Evolutionary conservation across 2,113 vertebrate species (phyloP).

Genomic region (Anhinga rufa): DNA sequence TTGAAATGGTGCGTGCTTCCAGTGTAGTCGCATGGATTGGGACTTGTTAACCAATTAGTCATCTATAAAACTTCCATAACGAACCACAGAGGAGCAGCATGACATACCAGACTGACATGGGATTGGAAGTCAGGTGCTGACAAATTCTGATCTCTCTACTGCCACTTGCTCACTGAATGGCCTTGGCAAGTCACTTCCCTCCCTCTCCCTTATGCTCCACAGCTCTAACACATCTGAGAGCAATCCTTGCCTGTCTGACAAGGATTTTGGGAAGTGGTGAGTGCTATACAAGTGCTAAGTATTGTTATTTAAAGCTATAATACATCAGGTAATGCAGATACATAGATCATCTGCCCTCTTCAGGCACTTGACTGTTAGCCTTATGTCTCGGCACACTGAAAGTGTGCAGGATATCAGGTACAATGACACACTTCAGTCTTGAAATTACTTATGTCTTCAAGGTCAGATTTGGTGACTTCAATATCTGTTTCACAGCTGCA

Average conservation of each 20-base stretch:
- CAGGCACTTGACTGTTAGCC: constrained; percentile 50
- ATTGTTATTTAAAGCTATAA: neutral
- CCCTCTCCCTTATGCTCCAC: neutral
- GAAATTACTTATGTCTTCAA: neutral
- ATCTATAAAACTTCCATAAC: neutral
- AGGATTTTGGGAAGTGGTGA: neutral
- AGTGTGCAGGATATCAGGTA: neutral
- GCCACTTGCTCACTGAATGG: neutral
- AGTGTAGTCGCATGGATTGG: neutral
- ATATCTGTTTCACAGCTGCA: constrained; percentile 38
- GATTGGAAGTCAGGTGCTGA: neutral
- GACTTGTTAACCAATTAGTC: neutral
- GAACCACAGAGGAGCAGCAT: neutral
- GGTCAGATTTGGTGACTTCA: constrained; percentile 35
- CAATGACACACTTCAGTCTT: neutral
- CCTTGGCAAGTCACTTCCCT: neutral
- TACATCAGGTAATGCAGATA: constrained; percentile 10
- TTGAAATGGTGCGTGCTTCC: neutral
- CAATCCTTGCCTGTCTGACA: neutral
- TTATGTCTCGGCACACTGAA: neutral
- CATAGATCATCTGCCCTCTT: constrained; percentile 8
- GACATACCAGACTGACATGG: neutral
- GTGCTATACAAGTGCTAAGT: neutral
- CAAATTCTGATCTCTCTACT: neutral
- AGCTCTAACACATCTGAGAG: neutral